Conservation (phyloP, 2,113 vertebrate genomes). For the Oryzias woworae region DNA sequence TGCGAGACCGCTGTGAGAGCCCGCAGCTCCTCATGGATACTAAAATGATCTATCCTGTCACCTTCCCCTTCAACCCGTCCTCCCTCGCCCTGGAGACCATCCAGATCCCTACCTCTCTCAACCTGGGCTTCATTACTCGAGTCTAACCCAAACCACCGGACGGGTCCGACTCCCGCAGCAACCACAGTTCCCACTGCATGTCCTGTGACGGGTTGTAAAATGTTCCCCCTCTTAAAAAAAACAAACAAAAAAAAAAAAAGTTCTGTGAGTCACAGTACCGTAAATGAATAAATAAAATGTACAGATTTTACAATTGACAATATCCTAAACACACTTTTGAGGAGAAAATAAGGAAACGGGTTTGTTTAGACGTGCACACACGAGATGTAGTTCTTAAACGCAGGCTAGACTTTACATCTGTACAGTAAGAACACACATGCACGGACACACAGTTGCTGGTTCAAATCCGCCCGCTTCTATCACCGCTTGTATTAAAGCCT, state of each 20-base stretch:
- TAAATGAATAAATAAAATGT: too few species aligned
- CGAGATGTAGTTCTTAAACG: constrained; percentile 8
- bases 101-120: constrained; percentile 93
- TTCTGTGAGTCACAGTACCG: too few species aligned
- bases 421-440: constrained; percentile 26
- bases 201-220: background rate
- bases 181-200: constrained; percentile 13
- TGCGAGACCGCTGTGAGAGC: constrained; percentile 92
- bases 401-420: constrained; percentile 34
- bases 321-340: too few species aligned
- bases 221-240: background rate
- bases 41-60: constrained; percentile 96
- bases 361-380: constrained; percentile 3
- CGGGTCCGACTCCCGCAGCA: background rate
- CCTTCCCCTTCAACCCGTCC: constrained; percentile 96
- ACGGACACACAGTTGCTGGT: constrained; percentile 1
- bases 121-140: constrained; percentile 90
- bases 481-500: constrained; percentile 57
- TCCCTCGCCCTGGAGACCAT: constrained; percentile 95
- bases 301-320: too few species aligned
- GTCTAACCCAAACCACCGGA: constrained; percentile 76
- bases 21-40: constrained; percentile 98
- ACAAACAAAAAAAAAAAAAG: background rate
- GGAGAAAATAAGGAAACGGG: too few species aligned
- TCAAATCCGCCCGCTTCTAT: constrained; percentile 15